Evolutionary conservation across 2,888 invertebrate genomes (phyloP), one percentile per base, ranked within the genome.

Genomic region (Orthonychiurus folsomi): DNA sequence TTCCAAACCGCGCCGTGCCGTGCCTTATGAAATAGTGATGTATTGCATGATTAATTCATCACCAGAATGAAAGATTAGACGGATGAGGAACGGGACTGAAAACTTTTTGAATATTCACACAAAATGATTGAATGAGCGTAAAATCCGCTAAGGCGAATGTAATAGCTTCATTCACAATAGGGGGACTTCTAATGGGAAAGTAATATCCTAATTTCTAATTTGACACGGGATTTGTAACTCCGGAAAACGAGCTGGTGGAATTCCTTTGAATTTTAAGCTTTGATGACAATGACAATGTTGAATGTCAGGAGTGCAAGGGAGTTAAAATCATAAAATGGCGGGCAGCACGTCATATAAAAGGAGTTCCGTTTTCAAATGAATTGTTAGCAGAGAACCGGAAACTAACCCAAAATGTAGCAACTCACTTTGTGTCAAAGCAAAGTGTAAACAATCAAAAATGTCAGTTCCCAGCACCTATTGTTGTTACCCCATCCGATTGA

Each of bases 101-200:
- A 15, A n/a, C n/a, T n/a, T n/a, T n/a, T 37, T 37, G 15, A 37
- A 37, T 37, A 37, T 37, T 37, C 37, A 37, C 37, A 37, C 37
- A 37, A 37, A 37, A 37, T 37, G 37, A 37, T 37, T 37, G 37
- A 37, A 37, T 37, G 37, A 37, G 37, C 37, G 37, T 37, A 37
- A 37, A 37, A 37, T 37, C 37, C 37, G 15, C 37, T 15, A 37
- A 37, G 15, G 37, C 37, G 37, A 37, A 37, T 37, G 9, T 37
- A 37, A 37, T 37, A 37, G 37, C 37, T 37, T 37, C 15, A 37
- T 37, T 37, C 37, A 37, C 15, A 37, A 37, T 15, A 37, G 37
- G 37, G 37, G 37, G 37, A 37, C 37, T 37, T 37, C 15, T 37
- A 37, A 37, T 37, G 37, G 5, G 37, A 37, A 37, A 37, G 37